A percentile compares a stretch with the other conserved stretches of the same genome.
Conservation (phyloP, 92 coral and sea anemone genomes). For the Siderastrea radians region DNA sequence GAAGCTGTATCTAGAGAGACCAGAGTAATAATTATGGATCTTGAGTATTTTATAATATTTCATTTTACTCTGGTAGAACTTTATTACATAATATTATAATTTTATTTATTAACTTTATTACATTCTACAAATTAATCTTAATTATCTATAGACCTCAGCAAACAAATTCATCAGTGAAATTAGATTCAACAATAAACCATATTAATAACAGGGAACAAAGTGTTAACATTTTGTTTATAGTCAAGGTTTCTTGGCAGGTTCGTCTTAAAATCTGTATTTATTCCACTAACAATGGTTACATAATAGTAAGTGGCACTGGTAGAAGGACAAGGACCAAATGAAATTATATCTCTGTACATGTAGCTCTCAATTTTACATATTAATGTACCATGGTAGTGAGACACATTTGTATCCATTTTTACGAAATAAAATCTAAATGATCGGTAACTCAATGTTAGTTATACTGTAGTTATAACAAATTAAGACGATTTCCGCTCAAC, state of each 20-base stretch:
- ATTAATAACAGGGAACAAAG: conserved; percentile 9
- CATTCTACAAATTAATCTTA: conserved; percentile 7
- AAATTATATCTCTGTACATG: conserved; percentile 9
- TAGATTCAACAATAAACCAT: conserved; percentile 13
- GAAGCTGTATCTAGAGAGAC: too few species aligned
- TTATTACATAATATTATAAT: conserved; percentile 7
- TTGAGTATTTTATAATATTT: too few species aligned
- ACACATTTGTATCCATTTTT: conserved; percentile 7
- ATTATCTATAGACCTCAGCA: conserved; percentile 19
- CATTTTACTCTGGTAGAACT: neutral
- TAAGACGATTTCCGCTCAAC: too few species aligned
- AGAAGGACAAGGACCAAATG: conserved; percentile 5
- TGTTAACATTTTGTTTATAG: conserved; percentile 6
- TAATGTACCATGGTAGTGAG: neutral
- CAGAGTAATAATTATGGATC: too few species aligned
- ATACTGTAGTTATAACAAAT: neutral
- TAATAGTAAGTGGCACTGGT: conserved; percentile 4
- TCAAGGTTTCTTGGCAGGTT: conserved; percentile 16
- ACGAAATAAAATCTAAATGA: neutral
- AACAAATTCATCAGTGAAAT: conserved; percentile 18
- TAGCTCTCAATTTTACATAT: conserved; percentile 3
- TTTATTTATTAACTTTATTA: conserved; percentile 5
- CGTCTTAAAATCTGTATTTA: conserved; percentile 10
- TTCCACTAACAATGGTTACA: conserved; percentile 20
- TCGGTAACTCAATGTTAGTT: conserved; percentile 1